Conservation (phyloP, 2,888 invertebrate species). For the Drosophila anomalata region DNA sequence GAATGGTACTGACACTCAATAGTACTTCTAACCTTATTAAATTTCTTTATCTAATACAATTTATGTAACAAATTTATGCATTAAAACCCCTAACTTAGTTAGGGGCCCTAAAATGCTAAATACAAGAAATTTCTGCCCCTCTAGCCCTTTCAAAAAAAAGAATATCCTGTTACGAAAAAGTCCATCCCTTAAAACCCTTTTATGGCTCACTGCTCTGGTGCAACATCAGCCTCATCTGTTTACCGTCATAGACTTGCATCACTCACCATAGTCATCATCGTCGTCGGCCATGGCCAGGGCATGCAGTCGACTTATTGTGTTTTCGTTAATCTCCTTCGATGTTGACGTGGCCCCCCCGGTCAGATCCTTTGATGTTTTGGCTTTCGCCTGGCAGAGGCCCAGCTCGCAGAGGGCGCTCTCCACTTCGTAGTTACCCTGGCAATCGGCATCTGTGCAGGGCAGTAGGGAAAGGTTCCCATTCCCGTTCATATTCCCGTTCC, state of each 20-base stretch:
- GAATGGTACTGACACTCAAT: too few species aligned
- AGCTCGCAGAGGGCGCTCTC: constrained; percentile 80
- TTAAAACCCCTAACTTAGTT: too few species aligned
- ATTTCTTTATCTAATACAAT: too few species aligned
- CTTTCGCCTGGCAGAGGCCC: constrained; percentile 75
- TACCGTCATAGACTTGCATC: constrained; percentile 1
- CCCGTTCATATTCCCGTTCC: constrained; percentile 45
- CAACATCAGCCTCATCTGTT: constrained; percentile 11
- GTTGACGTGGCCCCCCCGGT: constrained; percentile 47
- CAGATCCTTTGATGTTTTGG: constrained; percentile 73
- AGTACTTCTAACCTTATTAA: too few species aligned
- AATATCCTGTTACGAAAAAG: background rate
- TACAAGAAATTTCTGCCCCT: background rate
- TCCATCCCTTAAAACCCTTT: background rate
- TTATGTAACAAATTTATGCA: too few species aligned
- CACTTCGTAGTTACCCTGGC: constrained; percentile 78
- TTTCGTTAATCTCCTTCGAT: constrained; percentile 82
- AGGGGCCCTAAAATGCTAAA: too few species aligned
- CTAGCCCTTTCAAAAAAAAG: background rate
- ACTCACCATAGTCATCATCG: constrained; percentile 76
- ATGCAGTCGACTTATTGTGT: constrained; percentile 83
- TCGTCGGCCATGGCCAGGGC: constrained; percentile 84
- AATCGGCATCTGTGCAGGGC: constrained; percentile 71
- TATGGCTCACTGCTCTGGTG: background rate
- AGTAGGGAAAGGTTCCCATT: constrained; percentile 54